phyloP scores from a whole-genome alignment of 2,113 vertebrate genomes.

The Melanerpes formicivorus region DNA sequence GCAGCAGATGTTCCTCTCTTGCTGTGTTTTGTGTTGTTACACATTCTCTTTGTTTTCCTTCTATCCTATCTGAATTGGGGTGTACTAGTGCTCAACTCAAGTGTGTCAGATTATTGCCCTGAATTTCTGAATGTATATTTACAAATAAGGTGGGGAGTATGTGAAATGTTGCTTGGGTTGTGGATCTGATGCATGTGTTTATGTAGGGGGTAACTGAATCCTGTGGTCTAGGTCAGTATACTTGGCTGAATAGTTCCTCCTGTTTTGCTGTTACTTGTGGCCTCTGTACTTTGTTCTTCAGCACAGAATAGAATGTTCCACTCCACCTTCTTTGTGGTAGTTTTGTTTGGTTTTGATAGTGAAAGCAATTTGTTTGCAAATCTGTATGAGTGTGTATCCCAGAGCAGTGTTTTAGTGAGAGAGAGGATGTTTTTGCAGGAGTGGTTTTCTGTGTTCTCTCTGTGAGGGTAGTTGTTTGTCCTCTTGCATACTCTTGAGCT shows the following conservation, averaged over 20 bases:
- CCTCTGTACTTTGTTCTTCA: not conserved
- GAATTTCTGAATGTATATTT: not conserved
- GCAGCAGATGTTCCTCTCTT: constrained; percentile 62
- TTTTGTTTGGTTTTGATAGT: not conserved
- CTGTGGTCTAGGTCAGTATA: not conserved
- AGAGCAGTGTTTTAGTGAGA: not conserved
- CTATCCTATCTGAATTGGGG: not conserved
- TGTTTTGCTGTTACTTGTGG: not conserved
- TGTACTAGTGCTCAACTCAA: not conserved
- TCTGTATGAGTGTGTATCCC: not conserved
- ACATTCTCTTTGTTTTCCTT: constrained; percentile 37
- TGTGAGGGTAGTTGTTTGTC: not conserved
- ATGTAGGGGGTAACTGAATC: not conserved
- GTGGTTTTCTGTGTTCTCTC: not conserved
- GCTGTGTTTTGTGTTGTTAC: constrained; percentile 16
- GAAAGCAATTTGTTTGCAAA: not conserved
- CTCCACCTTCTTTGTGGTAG: not conserved
- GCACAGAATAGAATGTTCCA: not conserved
- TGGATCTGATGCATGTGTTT: not conserved
- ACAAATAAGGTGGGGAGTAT: not conserved
- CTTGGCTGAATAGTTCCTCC: not conserved
- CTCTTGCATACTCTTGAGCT: not conserved
- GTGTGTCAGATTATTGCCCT: not conserved
- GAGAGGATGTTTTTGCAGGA: not conserved
- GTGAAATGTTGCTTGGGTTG: not conserved